phyloP scores from a whole-genome alignment of 1,140 invertebrate species.

The Chionoecetes opilio region DNA sequence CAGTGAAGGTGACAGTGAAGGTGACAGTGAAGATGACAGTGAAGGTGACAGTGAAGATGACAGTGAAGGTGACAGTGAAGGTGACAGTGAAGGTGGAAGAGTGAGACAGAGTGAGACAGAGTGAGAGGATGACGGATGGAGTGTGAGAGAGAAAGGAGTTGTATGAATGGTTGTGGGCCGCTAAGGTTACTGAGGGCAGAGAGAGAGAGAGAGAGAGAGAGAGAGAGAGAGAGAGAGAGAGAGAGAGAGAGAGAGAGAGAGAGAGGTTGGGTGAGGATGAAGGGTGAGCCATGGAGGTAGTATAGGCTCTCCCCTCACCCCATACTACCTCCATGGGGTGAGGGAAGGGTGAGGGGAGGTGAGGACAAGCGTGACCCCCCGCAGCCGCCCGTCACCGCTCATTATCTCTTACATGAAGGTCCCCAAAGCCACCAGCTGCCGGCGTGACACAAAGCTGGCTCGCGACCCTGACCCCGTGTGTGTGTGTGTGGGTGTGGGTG shows the following conservation, averaged over 20 bases:
- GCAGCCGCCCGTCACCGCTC: not conserved
- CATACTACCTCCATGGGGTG: too few relatives aligned
- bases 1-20: not conserved
- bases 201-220: not conserved
- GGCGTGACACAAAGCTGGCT: not conserved
- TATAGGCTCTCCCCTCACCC: too few relatives aligned
- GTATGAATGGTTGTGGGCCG: not conserved
- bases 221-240: too few relatives aligned
- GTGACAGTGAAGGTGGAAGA: not conserved
- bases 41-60: not conserved
- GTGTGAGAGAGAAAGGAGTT: not conserved
- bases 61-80: not conserved
- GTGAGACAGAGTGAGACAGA: not conserved
- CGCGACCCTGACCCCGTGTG: not conserved
- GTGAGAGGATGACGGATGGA: not conserved
- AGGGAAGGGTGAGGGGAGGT: not conserved
- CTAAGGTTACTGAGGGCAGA: too few relatives aligned
- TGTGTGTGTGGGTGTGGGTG: conserved; percentile 6
- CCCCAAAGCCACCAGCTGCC: not conserved
- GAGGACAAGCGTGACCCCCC: conserved; percentile 1
- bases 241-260: too few relatives aligned
- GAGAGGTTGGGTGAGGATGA: too few relatives aligned
- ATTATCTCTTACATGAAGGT: not conserved
- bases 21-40: not conserved
- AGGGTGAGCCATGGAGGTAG: not conserved